Percentiles rank a stretch among this genome's conserved stretches.
These are phyloP conservation scores for Brachionus calyciflorus DNA, from an alignment of 1,140 invertebrate genomes.

Conservation along the genomic window DNA sequence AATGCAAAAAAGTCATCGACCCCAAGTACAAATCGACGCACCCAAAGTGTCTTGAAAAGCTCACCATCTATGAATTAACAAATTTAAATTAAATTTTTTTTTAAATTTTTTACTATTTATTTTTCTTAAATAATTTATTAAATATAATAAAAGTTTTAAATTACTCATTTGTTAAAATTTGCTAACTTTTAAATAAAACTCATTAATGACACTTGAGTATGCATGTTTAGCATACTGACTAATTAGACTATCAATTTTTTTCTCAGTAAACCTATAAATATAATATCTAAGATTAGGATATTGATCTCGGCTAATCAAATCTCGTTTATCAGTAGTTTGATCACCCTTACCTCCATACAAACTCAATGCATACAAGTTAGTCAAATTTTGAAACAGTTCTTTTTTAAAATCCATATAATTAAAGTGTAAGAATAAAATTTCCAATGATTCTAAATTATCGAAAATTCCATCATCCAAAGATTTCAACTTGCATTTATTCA, in stretches of 20 bases:
- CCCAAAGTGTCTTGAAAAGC: too few relatives aligned
- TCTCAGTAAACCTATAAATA: neutral
- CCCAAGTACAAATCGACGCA: too few relatives aligned
- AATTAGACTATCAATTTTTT: neutral
- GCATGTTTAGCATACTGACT: neutral
- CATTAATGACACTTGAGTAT: neutral
- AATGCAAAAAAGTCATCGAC: too few relatives aligned
- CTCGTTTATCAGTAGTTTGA: neutral
- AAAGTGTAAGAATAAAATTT: neutral
- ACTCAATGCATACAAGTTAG: neutral
- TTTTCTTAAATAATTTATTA: too few relatives aligned
- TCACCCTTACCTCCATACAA: neutral
- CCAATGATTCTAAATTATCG: neutral
- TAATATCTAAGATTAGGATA: neutral
- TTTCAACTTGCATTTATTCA: neutral
- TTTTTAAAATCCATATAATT: neutral
- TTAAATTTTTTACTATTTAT: too few relatives aligned
- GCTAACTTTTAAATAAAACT: conserved; percentile 26
- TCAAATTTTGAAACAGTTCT: neutral
- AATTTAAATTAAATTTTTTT: too few relatives aligned
- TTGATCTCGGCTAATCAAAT: neutral
- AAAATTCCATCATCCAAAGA: neutral
- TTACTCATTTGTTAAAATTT: too few relatives aligned
- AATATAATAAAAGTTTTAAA: too few relatives aligned
- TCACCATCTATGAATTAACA: too few relatives aligned